Base-by-base conservation (phyloP, 2,888 invertebrate species). In the Bursaphelenchus okinawaensis region DNA sequence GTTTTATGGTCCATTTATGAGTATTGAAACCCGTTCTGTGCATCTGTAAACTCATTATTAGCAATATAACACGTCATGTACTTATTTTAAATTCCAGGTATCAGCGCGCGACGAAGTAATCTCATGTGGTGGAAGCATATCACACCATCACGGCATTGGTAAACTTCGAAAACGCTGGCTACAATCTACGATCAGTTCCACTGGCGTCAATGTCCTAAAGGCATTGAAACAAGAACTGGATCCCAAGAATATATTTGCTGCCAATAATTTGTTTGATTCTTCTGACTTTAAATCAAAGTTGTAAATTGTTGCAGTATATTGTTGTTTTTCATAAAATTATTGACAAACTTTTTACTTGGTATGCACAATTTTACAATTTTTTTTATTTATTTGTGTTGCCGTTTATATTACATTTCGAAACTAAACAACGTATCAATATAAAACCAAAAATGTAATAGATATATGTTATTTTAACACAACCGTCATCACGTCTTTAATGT, bases 211-310 rank as follows among this genome's bases (percentile, higher is more conserved):
- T 8, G 86, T 93, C 19, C 88, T 92, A 75, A 84, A 88, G 52
- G 90, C 92, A 0, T 88, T 93, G 0, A 98, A 96, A 84, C 84
- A 87, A 16, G 89, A 91, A 71, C 85, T 98, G 24, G 98, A 98
- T 84, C 96, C 96, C 0, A 88, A 90, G 68, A 95, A 98, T 84
- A 89, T 95, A 68, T 96, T 98, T 84, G 94, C 91, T 0, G 87
- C 88, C 67, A 90, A 90, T 40, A 98, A 96, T 84, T 85, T 93
- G 52, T 59, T 23, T 59, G 52, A 59, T 51, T 19, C n/a, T 7
- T 56, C 40, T 20, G 24, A 20, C 19, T 16, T 19, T 19, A 50
- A 59, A 23, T 7, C 50, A 58, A 59, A 52, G 22, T 12, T 29
- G 19, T 23, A 23, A 24, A 4, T 12, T 12, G 24, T 54, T 52